Evolutionary conservation across 2,888 invertebrate species (phyloP).

Genomic region (Steinernema carpocapsae): DNA sequence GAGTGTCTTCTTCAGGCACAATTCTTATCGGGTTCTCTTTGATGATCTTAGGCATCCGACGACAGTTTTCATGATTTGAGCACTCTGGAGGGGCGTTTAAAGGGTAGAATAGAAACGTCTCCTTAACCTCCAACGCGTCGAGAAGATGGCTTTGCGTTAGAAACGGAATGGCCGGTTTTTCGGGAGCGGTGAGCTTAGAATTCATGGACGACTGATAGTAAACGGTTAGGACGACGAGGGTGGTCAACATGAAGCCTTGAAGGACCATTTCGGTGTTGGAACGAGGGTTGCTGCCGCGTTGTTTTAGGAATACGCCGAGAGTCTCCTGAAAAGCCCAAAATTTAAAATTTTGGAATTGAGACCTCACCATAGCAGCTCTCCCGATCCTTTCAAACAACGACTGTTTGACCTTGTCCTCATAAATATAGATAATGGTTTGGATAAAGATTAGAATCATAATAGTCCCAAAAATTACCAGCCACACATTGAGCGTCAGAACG

Average conservation of each 20-base stretch:
- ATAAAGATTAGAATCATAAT: slow-evolving; percentile 47
- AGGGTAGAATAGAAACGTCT: slow-evolving; percentile 51
- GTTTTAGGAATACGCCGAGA: slow-evolving; percentile 51
- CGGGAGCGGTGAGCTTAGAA: slow-evolving; percentile 53
- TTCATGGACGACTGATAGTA: slow-evolving; percentile 57
- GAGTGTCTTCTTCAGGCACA: slow-evolving; percentile 42
- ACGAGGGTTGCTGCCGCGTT: slow-evolving; percentile 48
- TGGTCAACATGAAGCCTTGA: slow-evolving; percentile 46
- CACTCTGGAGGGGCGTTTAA: slow-evolving; percentile 49
- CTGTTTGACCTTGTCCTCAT: slow-evolving; percentile 45
- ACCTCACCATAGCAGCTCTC: slow-evolving; percentile 46
- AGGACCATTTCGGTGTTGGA: slow-evolving; percentile 47
- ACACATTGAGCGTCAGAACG: slow-evolving; percentile 46
- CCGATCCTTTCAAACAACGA: slow-evolving; percentile 46
- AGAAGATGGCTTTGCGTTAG: slow-evolving; percentile 50
- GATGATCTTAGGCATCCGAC: slow-evolving; percentile 44
- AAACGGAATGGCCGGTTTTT: slow-evolving; percentile 49
- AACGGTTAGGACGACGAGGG: slow-evolving; percentile 49
- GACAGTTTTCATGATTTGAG: slow-evolving; percentile 47
- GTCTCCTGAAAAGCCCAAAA: slow-evolving; percentile 45
- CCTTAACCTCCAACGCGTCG: slow-evolving; percentile 45
- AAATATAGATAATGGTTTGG: slow-evolving; percentile 46
- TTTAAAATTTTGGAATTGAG: neutral
- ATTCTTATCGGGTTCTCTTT: slow-evolving; percentile 46
- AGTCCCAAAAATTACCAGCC: slow-evolving; percentile 47